A percentile compares a stretch with the other conserved stretches of the same genome.
phyloP scores from a whole-genome alignment of 1,140 invertebrate genomes.

The Pemphigus obesinymphae region DNA sequence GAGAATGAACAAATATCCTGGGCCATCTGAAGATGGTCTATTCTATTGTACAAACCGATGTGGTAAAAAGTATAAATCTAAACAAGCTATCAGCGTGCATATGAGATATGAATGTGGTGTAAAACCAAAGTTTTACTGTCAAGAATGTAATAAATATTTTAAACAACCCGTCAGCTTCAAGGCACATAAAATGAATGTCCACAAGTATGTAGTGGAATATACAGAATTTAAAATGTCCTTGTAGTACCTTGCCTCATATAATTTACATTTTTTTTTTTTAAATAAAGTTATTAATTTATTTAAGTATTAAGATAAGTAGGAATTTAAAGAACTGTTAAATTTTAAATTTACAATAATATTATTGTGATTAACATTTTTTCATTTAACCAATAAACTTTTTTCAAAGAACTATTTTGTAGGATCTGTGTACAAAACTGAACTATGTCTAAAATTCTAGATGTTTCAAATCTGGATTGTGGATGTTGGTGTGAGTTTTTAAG shows the following conservation, averaged over 20 bases:
- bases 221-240: background rate
- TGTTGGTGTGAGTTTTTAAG: too few relatives aligned
- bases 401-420: too few relatives aligned
- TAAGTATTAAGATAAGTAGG: too few relatives aligned
- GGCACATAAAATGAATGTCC: conserved; percentile 48
- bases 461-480: too few relatives aligned
- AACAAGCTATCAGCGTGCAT: conserved; percentile 44
- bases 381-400: too few relatives aligned
- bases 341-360: too few relatives aligned
- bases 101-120: conserved; percentile 46
- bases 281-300: too few relatives aligned
- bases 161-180: conserved; percentile 63
- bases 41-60: conserved; percentile 44
- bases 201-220: conserved; percentile 18
- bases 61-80: conserved; percentile 41
- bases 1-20: conserved; percentile 32
- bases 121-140: conserved; percentile 45
- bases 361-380: too few relatives aligned
- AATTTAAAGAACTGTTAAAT: too few relatives aligned
- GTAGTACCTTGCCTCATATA: background rate
- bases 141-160: conserved; percentile 56
- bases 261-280: too few relatives aligned
- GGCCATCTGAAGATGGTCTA: conserved; percentile 42
- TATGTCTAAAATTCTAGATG: too few relatives aligned
- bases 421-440: too few relatives aligned